phyloP scores from a whole-genome alignment of 2,113 vertebrate species.

The Rattus rattus region DNA sequence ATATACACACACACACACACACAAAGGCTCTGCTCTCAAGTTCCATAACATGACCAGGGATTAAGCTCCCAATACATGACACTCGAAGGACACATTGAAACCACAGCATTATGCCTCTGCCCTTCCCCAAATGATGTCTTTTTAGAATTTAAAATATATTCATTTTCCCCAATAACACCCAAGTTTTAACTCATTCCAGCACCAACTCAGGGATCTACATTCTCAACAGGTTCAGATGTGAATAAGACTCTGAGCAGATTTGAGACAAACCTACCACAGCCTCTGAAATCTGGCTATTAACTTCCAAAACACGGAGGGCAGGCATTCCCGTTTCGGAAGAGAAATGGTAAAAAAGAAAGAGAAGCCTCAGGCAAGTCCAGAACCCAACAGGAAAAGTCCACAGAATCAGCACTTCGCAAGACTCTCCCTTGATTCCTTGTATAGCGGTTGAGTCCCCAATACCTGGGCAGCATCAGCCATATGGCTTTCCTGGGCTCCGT shows the following conservation, averaged over 20 bases:
- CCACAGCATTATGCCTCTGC: not conserved
- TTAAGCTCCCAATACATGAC: not conserved
- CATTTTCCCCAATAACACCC: not conserved
- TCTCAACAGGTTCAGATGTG: not conserved
- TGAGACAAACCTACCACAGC: not conserved
- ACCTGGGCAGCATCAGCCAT: not conserved
- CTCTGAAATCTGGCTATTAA: not conserved
- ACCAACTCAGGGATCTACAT: not conserved
- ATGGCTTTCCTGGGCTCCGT: no score
- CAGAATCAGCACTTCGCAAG: not conserved
- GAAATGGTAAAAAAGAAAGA: not conserved
- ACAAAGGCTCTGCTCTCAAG: not conserved
- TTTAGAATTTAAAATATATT: not conserved
- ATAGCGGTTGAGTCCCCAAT: not conserved
- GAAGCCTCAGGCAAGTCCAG: not conserved
- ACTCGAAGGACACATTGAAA: not conserved
- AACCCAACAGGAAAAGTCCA: not conserved
- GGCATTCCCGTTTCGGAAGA: not conserved
- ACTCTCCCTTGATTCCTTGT: not conserved
- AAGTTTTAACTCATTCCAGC: not conserved
- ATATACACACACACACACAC: not conserved
- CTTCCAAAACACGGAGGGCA: not conserved
- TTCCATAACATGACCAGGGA: not conserved
- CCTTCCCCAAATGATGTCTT: not conserved
- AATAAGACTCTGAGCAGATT: not conserved